Base-by-base conservation (phyloP, 2,113 vertebrate species). In the Rhea americana region DNA sequence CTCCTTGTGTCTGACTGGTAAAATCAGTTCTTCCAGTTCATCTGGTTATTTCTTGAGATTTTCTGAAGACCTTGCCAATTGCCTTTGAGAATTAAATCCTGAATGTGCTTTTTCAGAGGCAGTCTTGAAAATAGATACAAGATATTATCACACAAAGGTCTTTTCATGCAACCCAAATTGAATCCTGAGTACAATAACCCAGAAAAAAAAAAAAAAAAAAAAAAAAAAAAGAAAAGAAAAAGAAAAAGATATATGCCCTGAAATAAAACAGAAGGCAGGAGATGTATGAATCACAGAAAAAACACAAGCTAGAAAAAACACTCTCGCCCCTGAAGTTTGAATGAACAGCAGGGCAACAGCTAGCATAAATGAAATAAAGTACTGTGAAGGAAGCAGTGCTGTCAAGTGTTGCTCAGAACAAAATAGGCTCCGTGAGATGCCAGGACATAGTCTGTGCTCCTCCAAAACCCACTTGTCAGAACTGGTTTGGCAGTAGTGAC, bases 181-280 rank as follows among this genome's bases (percentile, higher is more conserved):
- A 74, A 68, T 21, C 56, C 81, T 74, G 35, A 55, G 30, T 74
- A 66, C 71, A 89, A 87, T 21, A 53, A 61, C 41, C 3, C 21
- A 25, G 37, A 0, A 70, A 75, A 91, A 77, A 26, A 30, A 17
- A 55, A 55, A 7, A 47, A 47, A 17, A 7, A 47, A 9, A 41
- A 41, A 9, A 9, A 68, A 62, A 89, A 87, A 26, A 53, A 61
- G 28, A 0, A 66, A 75, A 91, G 73, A 26, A n/a, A 30, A 11
- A 56, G 16, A 56, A 28, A 19, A 58, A 58, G 30, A 56, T 56
- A 13, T 30, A 28, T 15, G 39, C n/a, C 58, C 39, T 25, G 5
- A 76, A 94, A 87, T 73, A 62, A 82, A 91, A 55, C 48, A 88
- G 51, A 86, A 63, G 41, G 73, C 82, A 87, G 76, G 63, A 89